Evolutionary conservation across 2,888 invertebrate species (phyloP), one percentile per base, ranked within the genome.

Genomic region (Trissonchulus latispiculum): DNA sequence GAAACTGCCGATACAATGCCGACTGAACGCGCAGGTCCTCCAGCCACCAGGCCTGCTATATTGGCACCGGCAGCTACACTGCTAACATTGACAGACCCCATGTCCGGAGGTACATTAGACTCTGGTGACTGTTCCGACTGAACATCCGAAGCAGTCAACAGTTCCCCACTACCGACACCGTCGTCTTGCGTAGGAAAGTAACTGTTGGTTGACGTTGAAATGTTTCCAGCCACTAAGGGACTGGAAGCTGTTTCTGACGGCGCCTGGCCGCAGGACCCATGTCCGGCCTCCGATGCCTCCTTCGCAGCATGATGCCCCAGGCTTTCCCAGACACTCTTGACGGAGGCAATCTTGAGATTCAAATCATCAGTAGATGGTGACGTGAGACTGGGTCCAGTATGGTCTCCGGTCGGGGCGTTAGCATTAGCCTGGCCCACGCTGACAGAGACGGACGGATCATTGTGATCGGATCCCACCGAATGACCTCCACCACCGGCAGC

Each of bases 341-440:
- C 94, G 77, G 93, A 92, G 59, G 93, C 93, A 79, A 95, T 94
- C 86, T 95, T 95, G 85, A 92, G 89, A 85, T 93, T 93, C 77
- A 95, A 88, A 84, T 95, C 95, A 61, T 93, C 93, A 61, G 92
- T 91, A 77, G 91, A 89, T 29, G 90, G 90, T 18, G 90, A 90
- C 78, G 91, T 90, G 15, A n/a, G n/a, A n/a, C n/a, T n/a, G n/a
- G n/a, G n/a, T n/a, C n/a, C n/a, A n/a, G n/a, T n/a, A n/a, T n/a
- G n/a, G n/a, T n/a, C n/a, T n/a, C n/a, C n/a, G n/a, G n/a, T n/a
- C n/a, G n/a, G n/a, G n/a, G n/a, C n/a, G n/a, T n/a, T n/a, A n/a
- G n/a, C n/a, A n/a, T n/a, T n/a, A n/a, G n/a, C n/a, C n/a, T n/a
- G n/a, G 48, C 48, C 48, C 8, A 8, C 23, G 48, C 23, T 48